These are phyloP conservation scores for Lepidurus couesii DNA, from an alignment of 1,140 invertebrate species.

Conservation along the genomic window DNA sequence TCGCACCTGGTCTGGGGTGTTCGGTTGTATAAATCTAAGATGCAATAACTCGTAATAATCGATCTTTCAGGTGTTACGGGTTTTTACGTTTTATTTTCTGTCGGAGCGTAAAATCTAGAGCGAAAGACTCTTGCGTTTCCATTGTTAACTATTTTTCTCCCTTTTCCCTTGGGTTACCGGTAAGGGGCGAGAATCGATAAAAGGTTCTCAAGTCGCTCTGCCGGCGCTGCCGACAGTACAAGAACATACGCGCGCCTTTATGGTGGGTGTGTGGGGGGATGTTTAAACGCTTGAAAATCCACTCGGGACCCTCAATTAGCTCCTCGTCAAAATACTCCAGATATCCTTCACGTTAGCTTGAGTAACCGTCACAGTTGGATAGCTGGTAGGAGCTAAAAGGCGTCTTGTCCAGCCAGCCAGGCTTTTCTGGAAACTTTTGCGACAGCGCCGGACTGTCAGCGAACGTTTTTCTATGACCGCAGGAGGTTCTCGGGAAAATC, in stretches of 20 bases:
- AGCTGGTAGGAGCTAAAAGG: background rate
- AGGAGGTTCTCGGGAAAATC: background rate
- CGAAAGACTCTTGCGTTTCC: background rate
- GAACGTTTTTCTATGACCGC: background rate
- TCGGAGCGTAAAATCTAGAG: background rate
- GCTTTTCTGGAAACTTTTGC: background rate
- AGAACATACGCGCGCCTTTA: constrained; percentile 12
- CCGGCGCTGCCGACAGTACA: background rate
- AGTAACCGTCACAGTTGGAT: background rate
- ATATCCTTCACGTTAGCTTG: background rate
- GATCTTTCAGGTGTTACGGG: too few relatives aligned
- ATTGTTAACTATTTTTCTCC: background rate
- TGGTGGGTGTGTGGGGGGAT: background rate
- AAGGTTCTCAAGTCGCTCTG: background rate
- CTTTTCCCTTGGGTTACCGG: background rate
- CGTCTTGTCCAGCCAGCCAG: background rate
- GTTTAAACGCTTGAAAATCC: constrained; percentile 8
- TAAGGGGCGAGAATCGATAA: constrained; percentile 3
- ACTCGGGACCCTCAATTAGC: constrained; percentile 5
- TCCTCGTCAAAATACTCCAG: constrained; percentile 2
- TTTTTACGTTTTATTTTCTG: background rate
- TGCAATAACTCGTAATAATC: background rate
- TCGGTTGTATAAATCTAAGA: background rate
- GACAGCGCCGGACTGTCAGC: background rate
- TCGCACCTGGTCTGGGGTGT: background rate